A percentile compares a stretch with the other conserved stretches of the same genome.
These are phyloP conservation scores for Spizella passerina DNA, from an alignment of 2,797 vertebrate species.

Conservation along the genomic window DNA sequence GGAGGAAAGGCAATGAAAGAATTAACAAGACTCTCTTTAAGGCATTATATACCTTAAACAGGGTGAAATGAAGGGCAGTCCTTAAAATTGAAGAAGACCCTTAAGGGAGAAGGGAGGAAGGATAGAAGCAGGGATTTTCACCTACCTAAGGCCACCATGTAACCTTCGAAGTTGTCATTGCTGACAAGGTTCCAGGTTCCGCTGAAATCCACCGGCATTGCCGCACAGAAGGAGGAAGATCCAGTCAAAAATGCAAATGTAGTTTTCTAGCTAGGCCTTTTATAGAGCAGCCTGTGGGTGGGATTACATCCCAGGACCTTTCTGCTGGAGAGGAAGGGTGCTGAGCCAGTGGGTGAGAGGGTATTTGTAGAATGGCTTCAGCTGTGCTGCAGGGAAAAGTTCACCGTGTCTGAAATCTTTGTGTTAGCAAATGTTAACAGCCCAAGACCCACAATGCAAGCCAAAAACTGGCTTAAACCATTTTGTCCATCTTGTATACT, in stretches of 20 bases:
- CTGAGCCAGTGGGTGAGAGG: neutral
- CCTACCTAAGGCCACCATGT: slow-evolving; percentile 87
- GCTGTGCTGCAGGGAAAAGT: slow-evolving; percentile 38
- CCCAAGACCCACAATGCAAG: neutral
- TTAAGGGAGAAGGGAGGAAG: neutral
- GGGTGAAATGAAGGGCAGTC: neutral
- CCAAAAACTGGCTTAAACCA: neutral
- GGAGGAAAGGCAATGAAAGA: neutral
- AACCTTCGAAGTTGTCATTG: slow-evolving; percentile 85
- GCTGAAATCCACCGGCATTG: slow-evolving; percentile 82
- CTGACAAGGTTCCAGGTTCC: slow-evolving; percentile 88
- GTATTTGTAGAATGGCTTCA: neutral
- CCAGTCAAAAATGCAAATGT: neutral
- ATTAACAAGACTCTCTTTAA: neutral
- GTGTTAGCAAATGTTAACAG: slow-evolving; percentile 42
- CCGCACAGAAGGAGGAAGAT: neutral
- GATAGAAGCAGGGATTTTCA: neutral
- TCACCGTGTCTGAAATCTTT: slow-evolving; percentile 17
- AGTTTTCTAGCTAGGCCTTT: neutral
- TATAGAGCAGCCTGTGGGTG: slow-evolving; percentile 7
- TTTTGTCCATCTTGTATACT: neutral
- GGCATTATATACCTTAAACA: neutral
- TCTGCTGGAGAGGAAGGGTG: neutral
- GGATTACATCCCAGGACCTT: neutral
- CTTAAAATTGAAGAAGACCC: neutral